Evolutionary conservation across 2,113 vertebrate species (phyloP), one percentile per base, ranked within the genome.

Genomic region (Cygnus buccinator): DNA sequence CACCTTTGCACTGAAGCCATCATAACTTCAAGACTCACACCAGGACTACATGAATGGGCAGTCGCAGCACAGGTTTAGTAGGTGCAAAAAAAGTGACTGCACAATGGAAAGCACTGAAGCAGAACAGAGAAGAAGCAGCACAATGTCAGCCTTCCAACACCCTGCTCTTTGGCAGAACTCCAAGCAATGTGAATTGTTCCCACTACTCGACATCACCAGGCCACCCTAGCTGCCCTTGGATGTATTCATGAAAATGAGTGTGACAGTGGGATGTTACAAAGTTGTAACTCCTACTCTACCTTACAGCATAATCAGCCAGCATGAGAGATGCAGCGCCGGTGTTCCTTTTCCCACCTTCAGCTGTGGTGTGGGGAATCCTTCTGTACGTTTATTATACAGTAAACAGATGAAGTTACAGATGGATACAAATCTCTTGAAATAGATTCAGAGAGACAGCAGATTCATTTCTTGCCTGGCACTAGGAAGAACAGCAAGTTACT

Each of bases 251-350:
- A 78, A 72, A 44, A 59, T 6, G 9, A 35, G 3, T 13, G 22
- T 4, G 10, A 14, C 48, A 81, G 5, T 8, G 16, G 7, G 28
- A 67, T 25, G 17, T 76, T 37, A 59, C 43, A n/a, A 62, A 54
- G 6, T 8, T 59, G 3, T n/a, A 25, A 28, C 7, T 46, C 31
- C 52, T 43, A 31, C 17, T 8, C 8, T 41, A 12, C 7, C 29
- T 65, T 50, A 31, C 3, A 13, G 3, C 13, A 3, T 28, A 26
- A 48, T 39, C 16, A 71, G 0, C 5, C 37, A 52, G 9, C 5
- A 2, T 28, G 8, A 19, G 28, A 82, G 37, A 75, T 4, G 1
- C 11, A 10, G 5, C 33, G 8, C 41, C 58, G 26, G 11, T 58
- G 13, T 6, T 84, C 8, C 37, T 84, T 20, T 48, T 67, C 76